Percentiles rank a stretch among this genome's conserved stretches.
Conservation (phyloP, 2,888 invertebrate species). For the Andricus quercusramuli region DNA sequence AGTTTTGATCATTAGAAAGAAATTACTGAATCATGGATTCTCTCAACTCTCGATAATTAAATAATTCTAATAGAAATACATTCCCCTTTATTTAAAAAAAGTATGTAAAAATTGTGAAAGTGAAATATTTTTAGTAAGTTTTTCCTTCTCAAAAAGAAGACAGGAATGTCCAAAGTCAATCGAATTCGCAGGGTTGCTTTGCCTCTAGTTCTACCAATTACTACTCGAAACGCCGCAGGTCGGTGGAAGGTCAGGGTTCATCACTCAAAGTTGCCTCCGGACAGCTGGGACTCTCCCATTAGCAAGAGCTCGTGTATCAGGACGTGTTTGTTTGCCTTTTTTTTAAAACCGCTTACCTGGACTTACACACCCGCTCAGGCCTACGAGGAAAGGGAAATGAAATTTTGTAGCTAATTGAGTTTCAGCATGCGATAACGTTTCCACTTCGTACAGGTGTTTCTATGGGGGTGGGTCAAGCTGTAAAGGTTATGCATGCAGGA, state of each 20-base stretch:
- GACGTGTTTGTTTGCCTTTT: conserved; percentile 56
- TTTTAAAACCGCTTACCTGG: conserved; percentile 50
- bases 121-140: background rate
- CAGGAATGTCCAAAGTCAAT: background rate
- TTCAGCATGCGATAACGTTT: conserved; percentile 68
- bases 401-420: conserved; percentile 72
- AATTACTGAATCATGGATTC: background rate
- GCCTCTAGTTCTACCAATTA: conserved; percentile 28
- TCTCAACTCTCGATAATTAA: background rate
- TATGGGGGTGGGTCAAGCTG: conserved; percentile 57
- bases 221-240: conserved; percentile 9
- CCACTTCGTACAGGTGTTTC: conserved; percentile 66
- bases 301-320: conserved; percentile 60
- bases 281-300: conserved; percentile 65
- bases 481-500: conserved; percentile 46
- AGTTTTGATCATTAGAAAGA: background rate
- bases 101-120: too few relatives aligned
- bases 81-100: too few relatives aligned
- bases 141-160: background rate
- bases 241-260: conserved; percentile 63
- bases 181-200: background rate
- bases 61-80: background rate
- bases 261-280: conserved; percentile 61
- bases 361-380: conserved; percentile 42
- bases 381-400: conserved; percentile 63